These are phyloP conservation scores for Liolophura sinensis DNA, from an alignment of 1,140 invertebrate species.

Conservation along the genomic window DNA sequence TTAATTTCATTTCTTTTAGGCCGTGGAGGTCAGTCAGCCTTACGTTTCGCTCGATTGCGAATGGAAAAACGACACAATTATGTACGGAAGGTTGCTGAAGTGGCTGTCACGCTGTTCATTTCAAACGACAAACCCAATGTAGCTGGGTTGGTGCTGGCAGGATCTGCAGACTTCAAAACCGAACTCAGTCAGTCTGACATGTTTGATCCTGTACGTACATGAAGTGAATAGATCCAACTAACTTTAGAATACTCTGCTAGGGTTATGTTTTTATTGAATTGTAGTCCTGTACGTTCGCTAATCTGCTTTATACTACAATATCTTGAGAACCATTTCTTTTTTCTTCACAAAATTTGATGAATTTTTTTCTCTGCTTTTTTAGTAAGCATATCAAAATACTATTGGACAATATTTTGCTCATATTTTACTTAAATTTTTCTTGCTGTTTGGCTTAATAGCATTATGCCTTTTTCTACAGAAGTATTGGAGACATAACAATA, in stretches of 20 bases:
- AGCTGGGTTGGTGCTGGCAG: slow-evolving; percentile 95
- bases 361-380: too few relatives aligned
- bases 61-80: slow-evolving; percentile 99
- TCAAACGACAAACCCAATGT: slow-evolving; percentile 97
- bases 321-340: too few relatives aligned
- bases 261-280: slow-evolving; percentile 1
- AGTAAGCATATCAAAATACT: too few relatives aligned
- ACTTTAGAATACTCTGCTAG: neutral
- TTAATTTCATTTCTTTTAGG: slow-evolving; percentile 60
- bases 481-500: too few relatives aligned
- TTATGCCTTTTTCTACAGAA: too few relatives aligned
- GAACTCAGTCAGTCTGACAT: slow-evolving; percentile 99
- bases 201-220: slow-evolving; percentile 92
- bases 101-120: slow-evolving; percentile 96
- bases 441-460: too few relatives aligned
- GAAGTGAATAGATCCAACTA: neutral
- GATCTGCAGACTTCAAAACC: slow-evolving; percentile 99
- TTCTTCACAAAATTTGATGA: too few relatives aligned
- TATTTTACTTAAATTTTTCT: too few relatives aligned
- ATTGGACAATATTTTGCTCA: too few relatives aligned
- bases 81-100: slow-evolving; percentile 98
- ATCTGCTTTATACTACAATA: too few relatives aligned
- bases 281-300: neutral
- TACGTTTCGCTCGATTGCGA: slow-evolving; percentile 97
- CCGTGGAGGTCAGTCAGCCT: slow-evolving; percentile 98